phyloP scores from a whole-genome alignment of 2,888 invertebrate species.

The Bedellia somnulentella region DNA sequence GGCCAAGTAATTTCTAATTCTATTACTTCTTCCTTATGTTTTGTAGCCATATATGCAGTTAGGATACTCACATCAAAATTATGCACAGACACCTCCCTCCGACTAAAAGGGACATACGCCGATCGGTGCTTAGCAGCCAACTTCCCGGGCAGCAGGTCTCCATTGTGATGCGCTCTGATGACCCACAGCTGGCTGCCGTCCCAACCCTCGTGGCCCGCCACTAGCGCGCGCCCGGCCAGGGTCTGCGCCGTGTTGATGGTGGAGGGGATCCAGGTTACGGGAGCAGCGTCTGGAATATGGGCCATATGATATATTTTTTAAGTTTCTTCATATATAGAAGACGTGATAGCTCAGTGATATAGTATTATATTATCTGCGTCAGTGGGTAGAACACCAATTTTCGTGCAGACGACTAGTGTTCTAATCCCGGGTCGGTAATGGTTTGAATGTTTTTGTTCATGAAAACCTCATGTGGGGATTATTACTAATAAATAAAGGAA shows the following conservation, averaged over 20 bases:
- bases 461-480: too few relatives aligned
- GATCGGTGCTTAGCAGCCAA: slow-evolving; percentile 33
- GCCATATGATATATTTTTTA: not conserved
- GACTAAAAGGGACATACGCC: slow-evolving; percentile 35
- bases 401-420: too few relatives aligned
- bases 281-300: slow-evolving; percentile 13
- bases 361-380: not conserved
- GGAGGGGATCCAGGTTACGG: slow-evolving; percentile 36
- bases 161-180: slow-evolving; percentile 39
- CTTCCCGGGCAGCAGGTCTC: slow-evolving; percentile 43
- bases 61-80: slow-evolving; percentile 41
- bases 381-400: too few relatives aligned
- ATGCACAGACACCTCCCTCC: slow-evolving; percentile 39
- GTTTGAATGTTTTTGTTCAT: too few relatives aligned
- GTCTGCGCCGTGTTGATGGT: slow-evolving; percentile 22
- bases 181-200: slow-evolving; percentile 45
- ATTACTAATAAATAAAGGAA: too few relatives aligned
- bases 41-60: too few relatives aligned
- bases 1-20: too few relatives aligned
- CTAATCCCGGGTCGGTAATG: too few relatives aligned
- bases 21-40: too few relatives aligned
- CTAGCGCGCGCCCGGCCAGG: slow-evolving; percentile 26
- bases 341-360: not conserved
- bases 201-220: slow-evolving; percentile 44
- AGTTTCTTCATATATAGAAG: not conserved